phyloP scores from a whole-genome alignment of 2,888 invertebrate genomes.

The Sthenelais limicola region DNA sequence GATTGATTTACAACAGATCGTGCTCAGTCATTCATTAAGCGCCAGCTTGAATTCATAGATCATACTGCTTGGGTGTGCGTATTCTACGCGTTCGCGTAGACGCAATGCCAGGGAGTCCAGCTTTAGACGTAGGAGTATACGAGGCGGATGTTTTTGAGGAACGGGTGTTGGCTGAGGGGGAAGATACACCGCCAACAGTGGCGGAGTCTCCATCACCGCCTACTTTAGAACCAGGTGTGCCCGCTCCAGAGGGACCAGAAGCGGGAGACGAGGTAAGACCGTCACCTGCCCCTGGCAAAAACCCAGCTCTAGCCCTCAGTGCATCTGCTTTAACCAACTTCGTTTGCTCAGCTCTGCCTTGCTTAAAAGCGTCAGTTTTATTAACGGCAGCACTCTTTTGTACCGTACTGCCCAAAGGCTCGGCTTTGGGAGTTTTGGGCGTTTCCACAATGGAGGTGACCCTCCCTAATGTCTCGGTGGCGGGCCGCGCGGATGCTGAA shows the following conservation, averaged over 20 bases:
- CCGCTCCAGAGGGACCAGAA: conserved; percentile 13
- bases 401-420: no score
- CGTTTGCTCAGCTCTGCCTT: not conserved
- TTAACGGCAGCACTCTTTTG: no score
- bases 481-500: not conserved
- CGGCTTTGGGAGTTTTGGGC: conserved; percentile 25
- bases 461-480: conserved; percentile 60
- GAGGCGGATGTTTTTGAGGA: conserved; percentile 48
- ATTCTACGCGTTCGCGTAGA: conserved; percentile 66
- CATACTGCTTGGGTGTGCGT: conserved; percentile 67
- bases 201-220: conserved; percentile 5
- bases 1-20: no score
- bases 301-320: no score
- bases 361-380: no score
- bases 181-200: no score
- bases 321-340: no score
- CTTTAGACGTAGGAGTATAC: conserved; percentile 60
- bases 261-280: not conserved
- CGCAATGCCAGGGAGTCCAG: conserved; percentile 58
- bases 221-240: not conserved
- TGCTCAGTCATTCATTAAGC: no score
- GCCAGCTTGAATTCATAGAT: conserved; percentile 57
- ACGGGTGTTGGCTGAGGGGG: conserved; percentile 6
- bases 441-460: conserved; percentile 61
- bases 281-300: not conserved